Evolutionary conservation across 2,888 invertebrate species (phyloP), one percentile per base, ranked within the genome.

Genomic region (Loripinus fragilis): DNA sequence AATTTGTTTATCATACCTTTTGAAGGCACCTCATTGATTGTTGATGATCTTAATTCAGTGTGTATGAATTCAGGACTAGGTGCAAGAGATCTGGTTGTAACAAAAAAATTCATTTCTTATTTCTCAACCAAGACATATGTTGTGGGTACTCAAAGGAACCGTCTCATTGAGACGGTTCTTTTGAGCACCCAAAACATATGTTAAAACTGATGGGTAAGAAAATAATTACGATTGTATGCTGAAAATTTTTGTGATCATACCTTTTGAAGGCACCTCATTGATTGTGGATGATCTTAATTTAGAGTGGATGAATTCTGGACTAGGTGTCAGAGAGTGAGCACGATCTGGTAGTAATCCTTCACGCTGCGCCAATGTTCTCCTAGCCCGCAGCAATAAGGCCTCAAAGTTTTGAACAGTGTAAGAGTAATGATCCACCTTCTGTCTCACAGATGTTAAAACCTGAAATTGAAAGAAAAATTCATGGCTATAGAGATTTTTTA

Each of bases 391-490:
- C 30, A 98, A 95, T 67, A 97, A 94, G 86, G 95, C 95, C 35
- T 94, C 93, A 88, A 94, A 94, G 82, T 94, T 93, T 73, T 93
- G 93, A 30, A 94, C 91, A 17, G 93, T 93, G 60, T 90, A 90
- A 0, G 94, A 92, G 85, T 92, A 93, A 73, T 96, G 96, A 93
- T 99, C 98, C 68, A 98, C 96, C 93, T 97, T 97, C 86, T 97
- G 97, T 90, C 97, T 97, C 66, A 98, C 94, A 66, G 96, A 95
- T 78, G 96, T 96, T 87, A 97, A 94, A 82, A 97, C 95, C 96
- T 96, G 91, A 86, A 89, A 88, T 87, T 72, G 3, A 28, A 52
- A 42, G 38, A n/a, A n/a, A n/a, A n/a, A n/a, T n/a, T n/a, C n/a
- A n/a, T n/a, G n/a, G n/a, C n/a, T n/a, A n/a, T n/a, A n/a, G n/a